These are phyloP conservation scores for Mormyrops attenuatus DNA, from an alignment of 2,797 vertebrate species.

Conservation along the genomic window DNA sequence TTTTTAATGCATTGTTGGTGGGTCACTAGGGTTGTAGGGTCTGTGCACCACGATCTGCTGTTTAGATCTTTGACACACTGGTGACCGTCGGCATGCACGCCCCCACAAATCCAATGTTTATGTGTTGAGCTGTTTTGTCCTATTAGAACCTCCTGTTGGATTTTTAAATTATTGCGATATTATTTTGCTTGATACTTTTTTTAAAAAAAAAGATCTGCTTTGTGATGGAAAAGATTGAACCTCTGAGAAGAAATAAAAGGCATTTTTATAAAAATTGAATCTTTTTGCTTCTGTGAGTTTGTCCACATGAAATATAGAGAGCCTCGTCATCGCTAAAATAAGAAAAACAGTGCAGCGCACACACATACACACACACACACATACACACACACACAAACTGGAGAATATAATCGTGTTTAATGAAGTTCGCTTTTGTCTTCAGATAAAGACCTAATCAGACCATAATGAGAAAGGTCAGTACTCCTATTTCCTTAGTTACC, in stretches of 20 bases:
- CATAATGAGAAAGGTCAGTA: background rate
- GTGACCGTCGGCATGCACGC: background rate
- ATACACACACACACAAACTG: background rate
- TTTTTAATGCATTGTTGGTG: background rate
- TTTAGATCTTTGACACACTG: background rate
- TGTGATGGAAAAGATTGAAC: conserved; percentile 30
- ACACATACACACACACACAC: background rate
- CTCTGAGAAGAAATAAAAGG: conserved; percentile 41
- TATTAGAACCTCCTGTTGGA: background rate
- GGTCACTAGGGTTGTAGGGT: background rate
- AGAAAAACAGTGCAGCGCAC: background rate
- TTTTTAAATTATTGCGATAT: background rate
- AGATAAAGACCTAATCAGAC: background rate
- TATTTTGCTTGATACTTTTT: background rate
- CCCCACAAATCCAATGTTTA: background rate
- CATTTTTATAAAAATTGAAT: conserved; percentile 31
- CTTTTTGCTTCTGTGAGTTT: conserved; percentile 8
- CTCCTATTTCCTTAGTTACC: background rate
- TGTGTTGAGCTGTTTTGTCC: background rate
- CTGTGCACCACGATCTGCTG: background rate
- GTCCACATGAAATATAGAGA: background rate
- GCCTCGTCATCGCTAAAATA: background rate
- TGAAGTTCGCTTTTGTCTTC: background rate
- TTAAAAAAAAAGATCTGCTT: background rate
- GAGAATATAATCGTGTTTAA: background rate